These are phyloP conservation scores for Tachypleus tridentatus DNA, from an alignment of 1,140 invertebrate genomes.

Conservation along the genomic window DNA sequence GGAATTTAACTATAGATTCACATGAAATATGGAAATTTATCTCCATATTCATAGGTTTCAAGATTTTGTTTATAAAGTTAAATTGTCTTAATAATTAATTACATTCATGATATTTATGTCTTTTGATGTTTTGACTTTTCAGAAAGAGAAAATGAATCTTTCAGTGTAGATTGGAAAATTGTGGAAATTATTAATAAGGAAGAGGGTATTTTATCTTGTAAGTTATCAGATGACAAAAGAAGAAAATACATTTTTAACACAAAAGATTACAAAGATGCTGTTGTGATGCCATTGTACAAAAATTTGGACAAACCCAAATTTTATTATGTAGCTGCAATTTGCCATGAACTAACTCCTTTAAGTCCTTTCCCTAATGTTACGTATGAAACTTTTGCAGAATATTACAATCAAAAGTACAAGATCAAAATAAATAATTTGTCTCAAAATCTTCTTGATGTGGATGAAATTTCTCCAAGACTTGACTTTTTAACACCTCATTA, in stretches of 20 bases:
- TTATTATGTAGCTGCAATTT: slow-evolving; percentile 92
- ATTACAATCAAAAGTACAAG: slow-evolving; percentile 85
- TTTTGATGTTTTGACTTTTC: too few species aligned
- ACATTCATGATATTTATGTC: too few species aligned
- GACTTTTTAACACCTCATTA: slow-evolving; percentile 93
- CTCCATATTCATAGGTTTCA: too few species aligned
- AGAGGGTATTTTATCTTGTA: too few species aligned
- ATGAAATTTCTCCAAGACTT: slow-evolving; percentile 89
- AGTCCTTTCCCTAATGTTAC: slow-evolving; percentile 82
- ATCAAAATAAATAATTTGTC: slow-evolving; percentile 74
- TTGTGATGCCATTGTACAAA: slow-evolving; percentile 97
- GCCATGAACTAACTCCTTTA: slow-evolving; percentile 69
- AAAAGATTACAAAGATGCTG: slow-evolving; percentile 76
- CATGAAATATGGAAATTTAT: too few species aligned
- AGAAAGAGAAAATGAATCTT: neutral
- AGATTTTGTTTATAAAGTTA: too few species aligned
- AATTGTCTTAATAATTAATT: too few species aligned
- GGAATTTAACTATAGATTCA: too few species aligned
- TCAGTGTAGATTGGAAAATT: slow-evolving; percentile 29
- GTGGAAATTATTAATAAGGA: slow-evolving; percentile 23
- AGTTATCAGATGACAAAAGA: too few species aligned
- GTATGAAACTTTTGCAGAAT: slow-evolving; percentile 88
- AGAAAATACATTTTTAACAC: slow-evolving; percentile 41
- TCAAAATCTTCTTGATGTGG: slow-evolving; percentile 91
- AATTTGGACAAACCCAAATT: slow-evolving; percentile 94